A percentile compares a stretch with the other conserved stretches of the same genome.
These are phyloP conservation scores for Pammene fasciana DNA, from an alignment of 2,888 invertebrate genomes.

Conservation along the genomic window DNA sequence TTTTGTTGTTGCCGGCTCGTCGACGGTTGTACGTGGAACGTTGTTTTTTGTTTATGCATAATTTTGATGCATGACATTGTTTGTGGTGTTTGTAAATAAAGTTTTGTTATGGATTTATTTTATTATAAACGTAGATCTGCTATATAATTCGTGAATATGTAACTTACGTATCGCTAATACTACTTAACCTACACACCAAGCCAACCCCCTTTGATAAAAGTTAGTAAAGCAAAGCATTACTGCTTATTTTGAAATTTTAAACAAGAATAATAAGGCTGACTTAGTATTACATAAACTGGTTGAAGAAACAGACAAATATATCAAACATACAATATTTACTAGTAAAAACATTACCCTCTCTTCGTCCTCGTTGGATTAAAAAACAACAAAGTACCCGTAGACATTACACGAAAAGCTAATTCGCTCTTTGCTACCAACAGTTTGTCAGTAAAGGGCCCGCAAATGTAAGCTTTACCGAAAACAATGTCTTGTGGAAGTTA, in stretches of 20 bases:
- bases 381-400: not conserved
- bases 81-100: conserved; percentile 34
- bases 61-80: conserved; percentile 63
- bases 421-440: conserved; percentile 16
- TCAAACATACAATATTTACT: not conserved
- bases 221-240: too few species aligned
- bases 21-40: conserved; percentile 62
- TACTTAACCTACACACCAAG: too few species aligned
- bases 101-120: conserved; percentile 4
- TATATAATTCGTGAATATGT: too few species aligned
- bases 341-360: not conserved
- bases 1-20: conserved; percentile 71
- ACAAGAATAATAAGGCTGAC: too few species aligned
- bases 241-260: too few species aligned
- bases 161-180: too few species aligned
- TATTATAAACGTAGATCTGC: not conserved
- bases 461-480: conserved; percentile 42
- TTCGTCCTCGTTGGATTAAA: not conserved
- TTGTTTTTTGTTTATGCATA: conserved; percentile 64
- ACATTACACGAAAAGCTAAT: conserved; percentile 17
- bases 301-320: not conserved
- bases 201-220: too few species aligned
- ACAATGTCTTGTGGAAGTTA: conserved; percentile 52
- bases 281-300: too few species aligned
- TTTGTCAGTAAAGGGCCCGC: conserved; percentile 29